Percentiles rank a stretch among this genome's conserved stretches.
Evolutionary conservation across 2,113 vertebrate species (phyloP).

Genomic region (Nettapus auritus): DNA sequence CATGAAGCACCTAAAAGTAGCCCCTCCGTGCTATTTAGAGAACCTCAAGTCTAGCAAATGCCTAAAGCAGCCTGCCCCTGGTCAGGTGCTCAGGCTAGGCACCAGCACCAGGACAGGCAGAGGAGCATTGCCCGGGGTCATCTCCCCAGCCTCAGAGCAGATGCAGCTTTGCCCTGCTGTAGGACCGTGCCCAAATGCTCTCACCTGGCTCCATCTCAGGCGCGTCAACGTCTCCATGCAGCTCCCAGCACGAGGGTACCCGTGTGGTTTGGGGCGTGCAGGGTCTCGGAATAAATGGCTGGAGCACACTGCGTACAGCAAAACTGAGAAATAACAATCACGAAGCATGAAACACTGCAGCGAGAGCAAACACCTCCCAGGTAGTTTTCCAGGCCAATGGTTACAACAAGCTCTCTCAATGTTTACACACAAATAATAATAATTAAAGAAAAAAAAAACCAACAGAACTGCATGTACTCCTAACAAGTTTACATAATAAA

Average conservation of each 20-base stretch:
- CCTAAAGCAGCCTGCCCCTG: neutral
- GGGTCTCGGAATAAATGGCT: accelerated
- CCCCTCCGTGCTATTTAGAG: neutral
- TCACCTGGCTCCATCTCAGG: neutral
- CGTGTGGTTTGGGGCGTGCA: accelerated
- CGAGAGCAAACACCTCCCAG: neutral
- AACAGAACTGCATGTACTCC: neutral
- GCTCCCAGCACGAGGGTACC: neutral
- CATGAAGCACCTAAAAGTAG: accelerated
- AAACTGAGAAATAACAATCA: neutral
- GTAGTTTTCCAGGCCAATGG: constrained; percentile 46
- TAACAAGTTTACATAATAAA: neutral
- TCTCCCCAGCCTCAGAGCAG: neutral
- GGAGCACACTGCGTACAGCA: neutral
- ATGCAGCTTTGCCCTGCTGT: neutral
- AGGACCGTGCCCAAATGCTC: neutral
- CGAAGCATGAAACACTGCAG: neutral
- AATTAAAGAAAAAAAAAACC: constrained; percentile 3
- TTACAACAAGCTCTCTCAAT: neutral
- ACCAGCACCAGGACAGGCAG: accelerated
- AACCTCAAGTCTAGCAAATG: neutral
- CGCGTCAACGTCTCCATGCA: accelerated
- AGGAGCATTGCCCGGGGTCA: accelerated
- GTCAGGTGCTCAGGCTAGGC: neutral
- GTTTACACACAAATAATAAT: constrained; percentile 20